Evolutionary conservation across 2,113 vertebrate genomes (phyloP), one percentile per base, ranked within the genome.

Genomic region (Xiphophorus couchianus): DNA sequence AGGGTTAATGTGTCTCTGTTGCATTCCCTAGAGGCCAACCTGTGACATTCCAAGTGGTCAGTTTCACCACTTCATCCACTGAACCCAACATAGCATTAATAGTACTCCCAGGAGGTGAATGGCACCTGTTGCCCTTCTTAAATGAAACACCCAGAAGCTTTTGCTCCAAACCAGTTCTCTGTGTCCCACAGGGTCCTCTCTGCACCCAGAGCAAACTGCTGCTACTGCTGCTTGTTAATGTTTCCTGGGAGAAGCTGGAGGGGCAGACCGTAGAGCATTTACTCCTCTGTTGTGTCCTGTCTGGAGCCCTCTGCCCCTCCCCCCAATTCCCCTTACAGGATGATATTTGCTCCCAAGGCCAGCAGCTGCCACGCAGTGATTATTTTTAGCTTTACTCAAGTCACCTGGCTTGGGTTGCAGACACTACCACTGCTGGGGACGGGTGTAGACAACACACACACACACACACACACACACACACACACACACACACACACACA

Each of bases 351-450:
- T 85, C 83, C 73, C 70, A 72, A 74, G 89, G 82, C 81, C 51
- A 77, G 90, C 91, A 91, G 92, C 94, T 93, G 92, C 91, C 87
- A 90, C 88, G 92, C 89, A 68, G 81, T 63, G 74, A 85, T 77
- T 94, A 94, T 93, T 92, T 93, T 91, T 94, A 94, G 89, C 86
- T 87, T 92, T 86, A 91, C 93, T 93, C 89, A 90, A 93, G 89
- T 91, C 92, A 93, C 90, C 90, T 89, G 87, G 84, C 82, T 94
- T 81, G 8, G 78, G 89, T 92, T 91, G 83, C 91, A 86, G 74
- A 91, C 74, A 84, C 88, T 78, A 78, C 84, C 74, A 76, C 48
- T 71, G 66, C 85, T 79, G 78, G 61, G 81, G 77, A 19, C 29
- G 73, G 31, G 35, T 4, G 61, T 30, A 84, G 60, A 86, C 73